These are phyloP conservation scores for Kryptolebias marmoratus DNA, from an alignment of 2,113 vertebrate species.

Conservation along the genomic window DNA sequence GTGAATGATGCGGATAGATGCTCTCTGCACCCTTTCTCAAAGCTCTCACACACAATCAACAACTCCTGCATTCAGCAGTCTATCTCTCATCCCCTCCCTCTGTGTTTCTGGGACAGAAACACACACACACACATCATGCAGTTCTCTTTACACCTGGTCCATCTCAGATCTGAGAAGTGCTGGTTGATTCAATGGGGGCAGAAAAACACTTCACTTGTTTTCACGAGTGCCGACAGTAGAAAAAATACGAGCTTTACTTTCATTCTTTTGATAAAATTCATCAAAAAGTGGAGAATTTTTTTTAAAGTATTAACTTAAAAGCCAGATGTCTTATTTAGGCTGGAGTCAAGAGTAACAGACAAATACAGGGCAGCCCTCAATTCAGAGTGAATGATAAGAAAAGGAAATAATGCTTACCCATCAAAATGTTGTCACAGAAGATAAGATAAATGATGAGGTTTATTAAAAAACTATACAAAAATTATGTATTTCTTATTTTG, in stretches of 20 bases:
- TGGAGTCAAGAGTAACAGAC: neutral
- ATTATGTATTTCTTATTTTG: too few relatives aligned
- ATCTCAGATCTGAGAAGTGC: constrained; percentile 32
- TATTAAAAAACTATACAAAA: too few relatives aligned
- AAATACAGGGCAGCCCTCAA: neutral
- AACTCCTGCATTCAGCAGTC: constrained; percentile 66
- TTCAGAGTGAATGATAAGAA: neutral
- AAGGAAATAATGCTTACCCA: too few relatives aligned
- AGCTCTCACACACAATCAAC: constrained; percentile 78
- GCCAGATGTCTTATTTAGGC: neutral
- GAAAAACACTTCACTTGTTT: constrained; percentile 59
- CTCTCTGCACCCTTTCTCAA: constrained; percentile 74
- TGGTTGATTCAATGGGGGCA: constrained; percentile 59
- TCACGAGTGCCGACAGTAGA: constrained; percentile 14
- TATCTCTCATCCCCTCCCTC: constrained; percentile 51
- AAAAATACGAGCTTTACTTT: constrained; percentile 10
- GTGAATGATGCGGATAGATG: constrained; percentile 79
- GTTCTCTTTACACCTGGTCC: constrained; percentile 48
- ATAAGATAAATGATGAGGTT: too few relatives aligned
- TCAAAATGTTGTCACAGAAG: too few relatives aligned
- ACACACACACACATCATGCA: constrained; percentile 2
- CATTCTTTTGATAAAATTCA: constrained; percentile 12
- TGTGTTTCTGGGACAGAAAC: neutral
- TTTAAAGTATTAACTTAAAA: neutral
- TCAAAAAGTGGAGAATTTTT: neutral